Conservation (phyloP, 1,140 invertebrate species). For the Aleiodes sp. region DNA sequence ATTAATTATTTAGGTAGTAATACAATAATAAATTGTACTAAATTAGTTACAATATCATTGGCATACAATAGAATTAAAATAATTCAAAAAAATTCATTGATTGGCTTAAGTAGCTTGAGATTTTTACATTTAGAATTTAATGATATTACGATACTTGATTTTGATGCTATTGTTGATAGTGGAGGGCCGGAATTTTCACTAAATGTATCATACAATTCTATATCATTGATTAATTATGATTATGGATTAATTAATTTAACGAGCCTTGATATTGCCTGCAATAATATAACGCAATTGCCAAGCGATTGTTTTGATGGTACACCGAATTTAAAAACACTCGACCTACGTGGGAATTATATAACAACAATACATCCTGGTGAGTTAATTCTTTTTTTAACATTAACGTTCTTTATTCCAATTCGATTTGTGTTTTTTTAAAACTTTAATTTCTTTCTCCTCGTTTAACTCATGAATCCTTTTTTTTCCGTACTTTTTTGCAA, state of each 20-base stretch:
- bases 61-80: constrained; percentile 72
- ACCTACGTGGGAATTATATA: constrained; percentile 75
- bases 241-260: constrained; percentile 54
- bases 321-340: constrained; percentile 71
- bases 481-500: background rate
- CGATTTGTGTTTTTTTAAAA: too few relatives aligned
- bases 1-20: constrained; percentile 47
- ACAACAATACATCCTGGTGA: constrained; percentile 59
- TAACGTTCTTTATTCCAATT: too few relatives aligned
- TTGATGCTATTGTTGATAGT: constrained; percentile 56
- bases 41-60: constrained; percentile 58
- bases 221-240: constrained; percentile 51
- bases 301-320: constrained; percentile 75
- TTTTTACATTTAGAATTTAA: constrained; percentile 63
- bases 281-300: constrained; percentile 75
- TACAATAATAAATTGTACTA: constrained; percentile 57
- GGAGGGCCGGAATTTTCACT: constrained; percentile 58
- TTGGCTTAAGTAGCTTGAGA: constrained; percentile 62
- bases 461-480: background rate
- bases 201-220: constrained; percentile 62
- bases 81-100: constrained; percentile 78
- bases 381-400: constrained; percentile 15
- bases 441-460: too few relatives aligned
- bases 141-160: constrained; percentile 51
- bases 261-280: constrained; percentile 79